These are phyloP conservation scores for Apodemia hepburni DNA, from an alignment of 2,888 invertebrate species.

Conservation along the genomic window DNA sequence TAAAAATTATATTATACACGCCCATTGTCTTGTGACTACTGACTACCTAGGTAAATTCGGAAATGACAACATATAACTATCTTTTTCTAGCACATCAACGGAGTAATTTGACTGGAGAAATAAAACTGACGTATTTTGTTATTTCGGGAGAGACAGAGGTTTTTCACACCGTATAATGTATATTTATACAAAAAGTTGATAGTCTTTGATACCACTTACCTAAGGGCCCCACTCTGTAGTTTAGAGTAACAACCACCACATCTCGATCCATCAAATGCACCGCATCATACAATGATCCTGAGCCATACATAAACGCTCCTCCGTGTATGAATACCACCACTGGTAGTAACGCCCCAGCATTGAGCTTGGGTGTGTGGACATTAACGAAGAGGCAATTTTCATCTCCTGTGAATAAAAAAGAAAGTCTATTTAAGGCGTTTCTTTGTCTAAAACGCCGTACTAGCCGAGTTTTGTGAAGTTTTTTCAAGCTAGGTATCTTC, in stretches of 20 bases:
- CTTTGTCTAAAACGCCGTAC: too few species aligned
- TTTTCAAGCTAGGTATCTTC: too few species aligned
- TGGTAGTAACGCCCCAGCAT: slow-evolving; percentile 66
- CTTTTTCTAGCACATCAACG: too few species aligned
- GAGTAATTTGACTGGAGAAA: too few species aligned
- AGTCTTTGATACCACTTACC: slow-evolving; percentile 57
- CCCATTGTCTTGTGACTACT: too few species aligned
- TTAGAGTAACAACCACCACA: slow-evolving; percentile 84
- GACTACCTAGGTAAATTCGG: too few species aligned
- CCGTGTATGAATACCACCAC: slow-evolving; percentile 85
- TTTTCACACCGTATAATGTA: too few species aligned
- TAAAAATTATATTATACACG: too few species aligned
- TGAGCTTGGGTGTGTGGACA: slow-evolving; percentile 78
- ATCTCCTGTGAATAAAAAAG: slow-evolving; percentile 58
- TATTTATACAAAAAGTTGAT: not conserved
- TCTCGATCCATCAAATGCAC: slow-evolving; percentile 82
- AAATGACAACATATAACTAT: too few species aligned
- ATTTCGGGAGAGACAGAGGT: too few species aligned
- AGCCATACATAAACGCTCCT: slow-evolving; percentile 85
- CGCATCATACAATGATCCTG: slow-evolving; percentile 74
- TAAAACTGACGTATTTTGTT: too few species aligned
- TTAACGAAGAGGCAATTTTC: slow-evolving; percentile 86
- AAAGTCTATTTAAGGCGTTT: not conserved
- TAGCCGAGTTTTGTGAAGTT: too few species aligned
- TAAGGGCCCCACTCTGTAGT: slow-evolving; percentile 86